A percentile compares a stretch with the other conserved stretches of the same genome.
Evolutionary conservation across 2,888 invertebrate species (phyloP).

Genomic region (Nezara viridula): DNA sequence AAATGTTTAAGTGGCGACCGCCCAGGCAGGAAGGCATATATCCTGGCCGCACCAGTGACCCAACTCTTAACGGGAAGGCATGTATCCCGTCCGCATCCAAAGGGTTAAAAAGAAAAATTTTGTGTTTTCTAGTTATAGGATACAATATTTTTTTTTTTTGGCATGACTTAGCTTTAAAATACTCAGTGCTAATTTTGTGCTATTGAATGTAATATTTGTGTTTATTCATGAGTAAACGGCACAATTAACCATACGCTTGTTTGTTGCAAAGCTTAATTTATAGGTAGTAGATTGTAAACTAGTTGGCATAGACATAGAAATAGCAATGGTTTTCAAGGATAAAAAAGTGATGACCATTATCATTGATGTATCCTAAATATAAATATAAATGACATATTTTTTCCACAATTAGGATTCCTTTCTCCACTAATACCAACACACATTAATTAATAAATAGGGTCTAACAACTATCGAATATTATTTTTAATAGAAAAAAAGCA

Average conservation of each 20-base stretch:
- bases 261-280: background rate
- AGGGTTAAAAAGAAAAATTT: background rate
- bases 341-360: background rate
- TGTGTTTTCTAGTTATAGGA: background rate
- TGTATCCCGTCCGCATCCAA: no score
- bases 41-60: no score
- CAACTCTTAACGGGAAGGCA: no score
- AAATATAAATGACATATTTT: background rate
- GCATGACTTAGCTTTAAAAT: constrained; percentile 7
- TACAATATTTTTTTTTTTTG: constrained; percentile 3
- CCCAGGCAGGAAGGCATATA: no score
- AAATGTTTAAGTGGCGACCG: no score
- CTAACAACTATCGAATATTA: no score
- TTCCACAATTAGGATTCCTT: background rate
- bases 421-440: background rate
- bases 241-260: background rate
- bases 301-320: background rate
- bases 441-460: background rate
- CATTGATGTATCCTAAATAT: background rate
- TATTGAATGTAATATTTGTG: background rate
- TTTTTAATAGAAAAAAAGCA: no score
- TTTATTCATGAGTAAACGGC: background rate
- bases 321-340: background rate
- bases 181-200: background rate
- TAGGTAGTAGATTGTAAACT: background rate